Percentiles rank a stretch among this genome's conserved stretches.
Conservation (phyloP, 1,140 invertebrate species). For the Heliconius melpomene region DNA sequence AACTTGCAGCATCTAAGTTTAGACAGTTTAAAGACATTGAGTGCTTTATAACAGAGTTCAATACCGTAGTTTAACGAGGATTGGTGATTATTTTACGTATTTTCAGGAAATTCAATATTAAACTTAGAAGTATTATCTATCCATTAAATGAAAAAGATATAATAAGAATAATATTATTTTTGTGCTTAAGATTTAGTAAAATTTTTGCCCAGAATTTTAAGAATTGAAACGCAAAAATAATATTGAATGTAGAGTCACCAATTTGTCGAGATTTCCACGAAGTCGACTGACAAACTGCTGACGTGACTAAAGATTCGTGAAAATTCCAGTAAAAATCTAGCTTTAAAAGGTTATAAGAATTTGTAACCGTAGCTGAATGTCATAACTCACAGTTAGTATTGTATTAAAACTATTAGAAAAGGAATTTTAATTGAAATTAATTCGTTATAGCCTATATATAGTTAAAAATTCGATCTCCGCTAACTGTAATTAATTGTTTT, state of each 20-base stretch:
- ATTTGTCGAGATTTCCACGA: slow-evolving; percentile 24
- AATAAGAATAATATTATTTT: background rate
- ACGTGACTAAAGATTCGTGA: slow-evolving; percentile 23
- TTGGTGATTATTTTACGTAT: background rate
- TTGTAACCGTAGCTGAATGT: background rate
- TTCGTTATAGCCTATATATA: background rate
- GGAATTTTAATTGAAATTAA: background rate
- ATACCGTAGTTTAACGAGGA: background rate
- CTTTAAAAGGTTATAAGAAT: slow-evolving; percentile 4
- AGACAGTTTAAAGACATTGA: background rate
- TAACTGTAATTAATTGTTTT: too few relatives aligned
- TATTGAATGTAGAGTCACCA: slow-evolving; percentile 27
- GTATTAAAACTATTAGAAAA: background rate
- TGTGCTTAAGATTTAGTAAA: background rate
- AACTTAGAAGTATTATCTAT: too few relatives aligned
- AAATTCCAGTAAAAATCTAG: slow-evolving; percentile 10
- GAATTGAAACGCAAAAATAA: slow-evolving; percentile 31
- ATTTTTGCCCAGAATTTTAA: background rate
- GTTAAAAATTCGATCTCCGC: too few relatives aligned
- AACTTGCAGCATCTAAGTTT: background rate
- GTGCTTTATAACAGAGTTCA: background rate
- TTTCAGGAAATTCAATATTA: too few relatives aligned
- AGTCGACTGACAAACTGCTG: slow-evolving; percentile 26
- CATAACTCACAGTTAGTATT: background rate
- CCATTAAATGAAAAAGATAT: too few relatives aligned